Base-by-base conservation (phyloP, 2,797 vertebrate species). In the Phrynocephalus guinanensis region DNA sequence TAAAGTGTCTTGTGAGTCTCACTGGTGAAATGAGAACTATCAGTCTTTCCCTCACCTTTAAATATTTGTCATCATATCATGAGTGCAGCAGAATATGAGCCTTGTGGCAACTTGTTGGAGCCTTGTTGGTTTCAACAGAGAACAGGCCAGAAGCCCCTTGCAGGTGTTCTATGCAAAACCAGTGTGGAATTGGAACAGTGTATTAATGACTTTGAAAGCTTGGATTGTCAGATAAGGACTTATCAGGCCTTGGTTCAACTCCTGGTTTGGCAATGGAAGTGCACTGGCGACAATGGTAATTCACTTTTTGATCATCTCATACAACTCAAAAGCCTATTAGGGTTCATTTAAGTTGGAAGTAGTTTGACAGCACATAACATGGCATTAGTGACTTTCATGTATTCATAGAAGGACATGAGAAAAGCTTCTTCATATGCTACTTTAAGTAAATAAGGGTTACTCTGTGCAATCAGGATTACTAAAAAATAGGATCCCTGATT, bases 41-140 rank as follows among this genome's bases (percentile, higher is more conserved):
- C 38, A 86, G 66, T 5, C 82, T 83, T 86, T 60, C 22, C 8
- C 30, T 66, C 11, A 16, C 0, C 18, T 60, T 33, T 26, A 78
- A 9, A 8, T 7, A 83, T 81, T 18, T 71, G 63, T 24, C 0
- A 75, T 71, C 0, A 33, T 18, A n/a, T 80, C 87, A 77, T 78
- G 67, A 73, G 79, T 83, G 38, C 71, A 9, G 84, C 52, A 52
- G 80, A 83, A 66, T 68, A 22, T 0, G 1, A 56, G 1, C 84
- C 84, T 80, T 81, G 15, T 9, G 90, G 66, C 15, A 56, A 1
- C 77, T 80, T 66, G 87, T n/a, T 82, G 60, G 44, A 56, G 8
- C 28, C n/a, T 79, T 28, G 20, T 0, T 18, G 33, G 60, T 24
- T 92, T 93, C 52, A 44, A 24, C 44, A 60, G 24, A 63, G 33